phyloP scores from a whole-genome alignment of 2,888 invertebrate species.

The Agrochola litura region DNA sequence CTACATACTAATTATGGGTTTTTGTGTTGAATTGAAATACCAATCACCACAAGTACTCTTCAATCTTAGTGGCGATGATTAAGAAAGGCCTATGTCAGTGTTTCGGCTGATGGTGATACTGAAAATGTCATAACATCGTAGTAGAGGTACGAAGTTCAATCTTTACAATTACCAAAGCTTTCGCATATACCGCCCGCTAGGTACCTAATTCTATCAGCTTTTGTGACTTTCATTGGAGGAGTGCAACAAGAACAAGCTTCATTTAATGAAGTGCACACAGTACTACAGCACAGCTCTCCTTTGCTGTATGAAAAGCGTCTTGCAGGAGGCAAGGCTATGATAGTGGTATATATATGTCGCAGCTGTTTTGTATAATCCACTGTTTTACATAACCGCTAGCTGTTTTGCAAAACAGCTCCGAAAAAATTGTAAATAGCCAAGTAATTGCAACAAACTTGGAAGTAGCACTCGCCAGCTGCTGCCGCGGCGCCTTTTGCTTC shows the following conservation, averaged over 20 bases:
- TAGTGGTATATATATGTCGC: too few species aligned
- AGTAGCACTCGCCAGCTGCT: too few species aligned
- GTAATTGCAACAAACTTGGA: too few species aligned
- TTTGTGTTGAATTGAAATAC: background rate
- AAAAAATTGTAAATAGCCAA: too few species aligned
- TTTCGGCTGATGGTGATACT: background rate
- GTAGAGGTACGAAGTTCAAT: background rate
- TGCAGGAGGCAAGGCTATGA: too few species aligned
- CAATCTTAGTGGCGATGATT: background rate
- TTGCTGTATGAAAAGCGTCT: too few species aligned
- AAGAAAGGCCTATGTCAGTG: too few species aligned
- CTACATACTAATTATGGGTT: slow-evolving; percentile 20
- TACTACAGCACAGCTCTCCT: too few species aligned
- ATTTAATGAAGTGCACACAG: background rate
- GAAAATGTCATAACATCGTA: background rate
- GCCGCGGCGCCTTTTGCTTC: too few species aligned
- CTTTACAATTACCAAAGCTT: background rate
- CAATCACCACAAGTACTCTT: background rate
- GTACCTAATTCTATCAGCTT: background rate
- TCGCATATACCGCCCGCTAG: background rate
- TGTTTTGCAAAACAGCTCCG: too few species aligned
- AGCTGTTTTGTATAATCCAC: too few species aligned
- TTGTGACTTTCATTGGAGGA: background rate
- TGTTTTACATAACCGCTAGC: too few species aligned
- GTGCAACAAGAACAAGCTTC: background rate